Conservation (phyloP, 2,113 vertebrate species). For the Siniperca chuatsi region DNA sequence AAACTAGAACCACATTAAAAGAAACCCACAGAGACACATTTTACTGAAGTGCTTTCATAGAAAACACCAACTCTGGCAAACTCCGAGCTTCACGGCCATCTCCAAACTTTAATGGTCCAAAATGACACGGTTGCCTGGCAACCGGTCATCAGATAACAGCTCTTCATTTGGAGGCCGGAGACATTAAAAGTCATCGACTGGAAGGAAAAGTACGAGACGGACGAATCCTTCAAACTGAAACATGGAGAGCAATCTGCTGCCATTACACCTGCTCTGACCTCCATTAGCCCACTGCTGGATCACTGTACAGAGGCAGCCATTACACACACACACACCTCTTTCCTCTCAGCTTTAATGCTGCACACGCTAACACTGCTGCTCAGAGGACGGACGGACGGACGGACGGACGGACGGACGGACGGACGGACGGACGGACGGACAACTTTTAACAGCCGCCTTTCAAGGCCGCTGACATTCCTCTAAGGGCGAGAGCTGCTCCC, state of each 20-base stretch:
- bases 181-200: constrained; percentile 11
- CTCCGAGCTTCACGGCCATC: neutral
- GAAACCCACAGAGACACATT: constrained; percentile 26
- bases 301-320: too few species aligned
- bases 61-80: neutral
- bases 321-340: too few species aligned
- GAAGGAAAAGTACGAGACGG: neutral
- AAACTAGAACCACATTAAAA: constrained; percentile 34
- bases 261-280: constrained; percentile 7
- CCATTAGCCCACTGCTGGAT: neutral
- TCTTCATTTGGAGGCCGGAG: neutral
- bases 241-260: neutral
- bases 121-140: constrained; percentile 44
- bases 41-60: neutral
- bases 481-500: too few species aligned
- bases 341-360: too few species aligned
- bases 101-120: constrained; percentile 23
- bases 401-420: too few species aligned
- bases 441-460: too few species aligned
- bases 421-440: too few species aligned
- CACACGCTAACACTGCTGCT: too few species aligned
- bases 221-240: constrained; percentile 4
- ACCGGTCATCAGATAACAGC: constrained; percentile 13
- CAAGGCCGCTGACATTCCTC: too few species aligned
- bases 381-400: too few species aligned